Conservation (phyloP, 2,888 invertebrate genomes). For the Platycheirus rosarum region DNA sequence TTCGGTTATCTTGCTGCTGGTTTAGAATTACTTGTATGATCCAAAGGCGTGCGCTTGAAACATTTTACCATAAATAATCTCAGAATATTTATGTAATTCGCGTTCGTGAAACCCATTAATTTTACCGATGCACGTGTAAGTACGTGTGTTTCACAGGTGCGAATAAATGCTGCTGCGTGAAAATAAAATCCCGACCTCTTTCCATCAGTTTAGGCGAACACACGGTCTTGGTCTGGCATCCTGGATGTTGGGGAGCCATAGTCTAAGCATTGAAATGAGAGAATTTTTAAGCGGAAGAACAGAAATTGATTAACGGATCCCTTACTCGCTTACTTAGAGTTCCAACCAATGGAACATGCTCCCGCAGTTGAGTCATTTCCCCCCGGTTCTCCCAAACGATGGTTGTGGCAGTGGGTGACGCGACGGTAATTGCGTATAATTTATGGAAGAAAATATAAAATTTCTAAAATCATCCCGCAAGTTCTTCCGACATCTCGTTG, state of each 20-base stretch:
- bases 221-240: no score
- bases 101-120: slow-evolving; percentile 62
- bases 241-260: no score
- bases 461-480: slow-evolving; percentile 56
- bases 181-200: slow-evolving; percentile 52
- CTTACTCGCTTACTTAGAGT: slow-evolving; percentile 31
- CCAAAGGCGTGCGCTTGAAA: slow-evolving; percentile 26
- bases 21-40: slow-evolving; percentile 46
- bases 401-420: not conserved
- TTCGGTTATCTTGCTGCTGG: slow-evolving; percentile 29
- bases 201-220: not conserved
- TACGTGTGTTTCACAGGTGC: slow-evolving; percentile 41
- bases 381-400: slow-evolving; percentile 4
- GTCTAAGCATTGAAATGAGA: not conserved
- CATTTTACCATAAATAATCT: slow-evolving; percentile 65
- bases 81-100: slow-evolving; percentile 38
- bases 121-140: slow-evolving; percentile 35
- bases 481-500: slow-evolving; percentile 52
- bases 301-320: slow-evolving; percentile 66
- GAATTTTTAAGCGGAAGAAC: slow-evolving; percentile 49
- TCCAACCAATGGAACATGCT: slow-evolving; percentile 19
- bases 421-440: slow-evolving; percentile 67
- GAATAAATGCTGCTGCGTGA: slow-evolving; percentile 53
- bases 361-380: slow-evolving; percentile 39
- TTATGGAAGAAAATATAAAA: slow-evolving; percentile 71